Evolutionary conservation across 2,888 invertebrate genomes (phyloP).

Genomic region (Sepioteuthis lessoniana): DNA sequence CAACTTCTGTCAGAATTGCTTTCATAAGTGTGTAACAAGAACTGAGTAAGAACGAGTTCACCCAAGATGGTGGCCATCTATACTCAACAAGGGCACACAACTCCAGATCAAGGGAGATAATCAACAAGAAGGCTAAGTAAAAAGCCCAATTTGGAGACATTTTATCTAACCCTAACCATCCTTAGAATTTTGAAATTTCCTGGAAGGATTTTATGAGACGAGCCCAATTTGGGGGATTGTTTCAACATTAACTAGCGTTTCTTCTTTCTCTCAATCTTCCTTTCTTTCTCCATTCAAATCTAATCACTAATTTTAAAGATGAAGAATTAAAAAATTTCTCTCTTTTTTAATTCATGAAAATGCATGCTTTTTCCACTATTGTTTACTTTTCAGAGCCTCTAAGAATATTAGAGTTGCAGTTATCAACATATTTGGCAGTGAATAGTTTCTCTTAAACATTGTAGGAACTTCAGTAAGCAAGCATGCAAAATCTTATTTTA

Average conservation of each 20-base stretch:
- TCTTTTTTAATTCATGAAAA: not conserved
- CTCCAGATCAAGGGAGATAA: no score
- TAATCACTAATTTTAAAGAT: not conserved
- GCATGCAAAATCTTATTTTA: not conserved
- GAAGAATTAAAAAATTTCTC: not conserved
- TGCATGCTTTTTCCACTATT: not conserved
- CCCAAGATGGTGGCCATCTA: no score
- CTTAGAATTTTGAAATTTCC: not conserved
- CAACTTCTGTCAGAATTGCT: not conserved
- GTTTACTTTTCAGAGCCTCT: not conserved
- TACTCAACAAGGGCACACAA: no score
- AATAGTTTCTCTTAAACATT: not conserved
- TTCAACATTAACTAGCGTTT: no score
- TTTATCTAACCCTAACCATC: constrained; percentile 13
- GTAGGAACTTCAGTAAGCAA: not conserved
- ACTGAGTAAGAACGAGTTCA: no score
- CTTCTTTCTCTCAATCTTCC: not conserved
- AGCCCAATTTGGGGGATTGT: not conserved
- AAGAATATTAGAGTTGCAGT: not conserved
- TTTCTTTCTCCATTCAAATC: not conserved
- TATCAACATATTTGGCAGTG: not conserved
- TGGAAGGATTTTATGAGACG: not conserved
- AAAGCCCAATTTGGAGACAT: not conserved
- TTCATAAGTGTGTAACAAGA: no score
- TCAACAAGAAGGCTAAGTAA: not conserved